Conservation (phyloP, 2,113 vertebrate genomes). For the Odontesthes bonariensis region DNA sequence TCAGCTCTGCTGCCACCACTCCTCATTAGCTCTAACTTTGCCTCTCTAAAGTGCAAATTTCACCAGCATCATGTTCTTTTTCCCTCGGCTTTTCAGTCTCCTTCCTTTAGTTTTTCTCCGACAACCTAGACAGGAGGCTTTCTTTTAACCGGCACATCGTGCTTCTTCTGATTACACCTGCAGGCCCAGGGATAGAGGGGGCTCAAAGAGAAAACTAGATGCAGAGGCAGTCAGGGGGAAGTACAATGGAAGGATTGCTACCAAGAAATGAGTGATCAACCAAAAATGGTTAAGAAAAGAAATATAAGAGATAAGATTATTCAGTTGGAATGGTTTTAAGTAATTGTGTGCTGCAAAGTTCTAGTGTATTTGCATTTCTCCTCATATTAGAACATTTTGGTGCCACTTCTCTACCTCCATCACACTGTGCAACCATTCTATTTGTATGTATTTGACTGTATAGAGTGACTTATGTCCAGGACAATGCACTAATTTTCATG, state of each 20-base stretch:
- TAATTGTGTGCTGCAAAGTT: too few relatives aligned
- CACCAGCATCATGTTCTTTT: constrained; percentile 55
- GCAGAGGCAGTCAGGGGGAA: constrained; percentile 9
- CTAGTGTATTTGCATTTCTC: too few relatives aligned
- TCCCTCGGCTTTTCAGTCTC: constrained; percentile 32
- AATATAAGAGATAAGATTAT: neutral
- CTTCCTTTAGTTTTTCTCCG: constrained; percentile 43
- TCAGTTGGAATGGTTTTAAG: too few relatives aligned
- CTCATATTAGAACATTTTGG: constrained; percentile 10
- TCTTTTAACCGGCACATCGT: constrained; percentile 34
- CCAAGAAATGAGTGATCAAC: constrained; percentile 31
- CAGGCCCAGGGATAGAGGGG: constrained; percentile 7
- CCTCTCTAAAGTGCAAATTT: constrained; percentile 36
- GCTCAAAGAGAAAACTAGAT: constrained; percentile 31
- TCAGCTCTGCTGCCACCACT: constrained; percentile 42
- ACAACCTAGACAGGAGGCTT: constrained; percentile 38
- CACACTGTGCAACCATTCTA: constrained; percentile 57
- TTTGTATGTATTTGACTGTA: neutral
- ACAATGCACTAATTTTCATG: constrained; percentile 42
- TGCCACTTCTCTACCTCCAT: constrained; percentile 28
- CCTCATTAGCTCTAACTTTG: constrained; percentile 65
- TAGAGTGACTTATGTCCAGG: constrained; percentile 51
- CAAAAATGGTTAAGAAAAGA: neutral
- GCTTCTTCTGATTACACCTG: constrained; percentile 55
- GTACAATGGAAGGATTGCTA: constrained; percentile 4